Evolutionary conservation across 2,888 invertebrate genomes (phyloP).

Genomic region (Bugula neritina): DNA sequence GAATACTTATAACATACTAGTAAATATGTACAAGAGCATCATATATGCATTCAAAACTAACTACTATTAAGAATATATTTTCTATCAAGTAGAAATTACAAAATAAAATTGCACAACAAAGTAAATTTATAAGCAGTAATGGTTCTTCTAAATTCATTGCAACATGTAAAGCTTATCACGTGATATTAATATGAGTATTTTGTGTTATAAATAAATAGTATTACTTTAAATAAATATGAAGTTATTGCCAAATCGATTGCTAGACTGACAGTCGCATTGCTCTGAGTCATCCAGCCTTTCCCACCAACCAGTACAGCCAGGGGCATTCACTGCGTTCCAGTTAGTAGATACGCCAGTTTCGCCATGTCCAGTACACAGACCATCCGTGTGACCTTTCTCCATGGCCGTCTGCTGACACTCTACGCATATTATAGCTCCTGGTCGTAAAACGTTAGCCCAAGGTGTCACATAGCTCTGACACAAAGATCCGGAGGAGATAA

Average conservation of each 20-base stretch:
- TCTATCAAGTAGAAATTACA: too few relatives aligned
- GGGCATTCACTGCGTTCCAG: conserved; percentile 27
- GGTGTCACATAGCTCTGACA: conserved; percentile 16
- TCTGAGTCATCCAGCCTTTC: conserved; percentile 13
- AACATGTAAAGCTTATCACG: too few relatives aligned
- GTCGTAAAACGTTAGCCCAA: conserved; percentile 24
- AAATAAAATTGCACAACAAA: too few relatives aligned
- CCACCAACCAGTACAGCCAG: conserved; percentile 27
- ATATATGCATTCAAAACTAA: too few relatives aligned
- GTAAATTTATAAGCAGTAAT: too few relatives aligned
- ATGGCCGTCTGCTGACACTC: conserved; percentile 26
- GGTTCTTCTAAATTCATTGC: too few relatives aligned
- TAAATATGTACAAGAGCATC: too few relatives aligned
- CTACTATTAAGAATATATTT: too few relatives aligned
- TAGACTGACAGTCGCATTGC: background rate
- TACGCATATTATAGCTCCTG: conserved; percentile 19
- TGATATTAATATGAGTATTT: too few relatives aligned
- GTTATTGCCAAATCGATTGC: background rate
- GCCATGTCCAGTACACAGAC: conserved; percentile 22
- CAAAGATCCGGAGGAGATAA: background rate
- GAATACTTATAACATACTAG: too few relatives aligned
- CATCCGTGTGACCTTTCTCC: conserved; percentile 11
- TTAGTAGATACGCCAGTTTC: conserved; percentile 19
- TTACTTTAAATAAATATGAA: conserved; percentile 5
- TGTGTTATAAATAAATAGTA: too few relatives aligned